A percentile compares a stretch with the other conserved stretches of the same genome.
Evolutionary conservation across 2,888 invertebrate genomes (phyloP).

Genomic region (Drosophila neotestacea): DNA sequence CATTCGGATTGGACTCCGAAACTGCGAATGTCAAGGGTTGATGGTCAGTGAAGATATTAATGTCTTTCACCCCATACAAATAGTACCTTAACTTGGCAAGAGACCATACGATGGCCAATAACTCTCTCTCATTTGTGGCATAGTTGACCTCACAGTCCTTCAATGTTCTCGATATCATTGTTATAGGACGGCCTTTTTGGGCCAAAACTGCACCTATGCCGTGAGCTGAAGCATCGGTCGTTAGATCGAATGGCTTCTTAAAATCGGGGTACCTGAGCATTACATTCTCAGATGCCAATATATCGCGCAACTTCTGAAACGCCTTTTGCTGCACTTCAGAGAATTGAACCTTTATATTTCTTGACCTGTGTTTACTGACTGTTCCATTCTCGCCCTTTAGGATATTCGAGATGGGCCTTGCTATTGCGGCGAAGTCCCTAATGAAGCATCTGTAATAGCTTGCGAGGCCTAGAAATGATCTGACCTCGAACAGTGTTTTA

Average conservation of each 20-base stretch:
- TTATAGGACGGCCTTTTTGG: conserved; percentile 8
- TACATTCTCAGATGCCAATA: conserved; percentile 15
- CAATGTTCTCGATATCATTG: conserved; percentile 12
- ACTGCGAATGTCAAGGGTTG: no score
- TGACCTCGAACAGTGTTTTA: conserved; percentile 10
- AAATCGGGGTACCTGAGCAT: conserved; percentile 18
- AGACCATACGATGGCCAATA: no score
- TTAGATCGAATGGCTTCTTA: conserved; percentile 21
- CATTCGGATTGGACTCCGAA: no score
- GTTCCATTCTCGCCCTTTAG: not conserved
- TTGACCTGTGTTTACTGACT: conserved; percentile 10
- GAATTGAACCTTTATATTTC: conserved; percentile 7
- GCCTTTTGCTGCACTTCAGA: conserved; percentile 1
- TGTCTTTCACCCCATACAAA: no score
- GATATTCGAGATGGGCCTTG: conserved; percentile 3
- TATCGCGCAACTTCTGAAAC: not conserved
- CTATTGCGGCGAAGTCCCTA: conserved; percentile 13
- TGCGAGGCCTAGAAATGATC: conserved; percentile 16
- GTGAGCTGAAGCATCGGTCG: conserved; percentile 17
- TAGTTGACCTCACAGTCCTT: conserved; percentile 6
- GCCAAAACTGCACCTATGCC: conserved; percentile 11
- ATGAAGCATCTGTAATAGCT: conserved; percentile 19
- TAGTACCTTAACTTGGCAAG: no score
- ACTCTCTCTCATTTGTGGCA: conserved; percentile 2
- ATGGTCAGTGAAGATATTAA: no score